Conservation (phyloP, 2,888 invertebrate species). For the Rhagonycha fulva region DNA sequence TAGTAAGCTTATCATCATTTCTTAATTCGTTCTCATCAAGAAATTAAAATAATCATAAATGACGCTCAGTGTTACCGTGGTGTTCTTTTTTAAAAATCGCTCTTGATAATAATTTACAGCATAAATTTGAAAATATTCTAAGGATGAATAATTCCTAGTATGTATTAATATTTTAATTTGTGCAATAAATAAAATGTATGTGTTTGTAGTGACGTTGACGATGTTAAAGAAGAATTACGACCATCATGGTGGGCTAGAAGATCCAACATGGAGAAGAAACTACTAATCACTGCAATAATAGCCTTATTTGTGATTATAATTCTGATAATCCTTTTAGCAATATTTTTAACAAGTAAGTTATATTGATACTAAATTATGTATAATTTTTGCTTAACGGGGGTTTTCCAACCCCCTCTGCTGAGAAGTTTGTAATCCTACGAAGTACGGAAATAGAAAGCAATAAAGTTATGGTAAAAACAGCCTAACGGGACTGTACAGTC, state of each 20-base stretch:
- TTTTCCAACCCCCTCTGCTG: no score
- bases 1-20: constrained; percentile 22
- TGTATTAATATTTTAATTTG: constrained; percentile 14
- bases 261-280: constrained; percentile 35
- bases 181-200: constrained; percentile 2
- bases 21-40: constrained; percentile 26
- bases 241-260: constrained; percentile 31
- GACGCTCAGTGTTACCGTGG: not conserved
- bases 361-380: not conserved
- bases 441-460: not conserved
- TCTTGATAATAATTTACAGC: not conserved
- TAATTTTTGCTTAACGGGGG: no score
- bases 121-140: not conserved
- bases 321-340: constrained; percentile 33
- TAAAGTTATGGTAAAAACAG: not conserved
- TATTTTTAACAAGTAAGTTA: constrained; percentile 39
- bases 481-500: not conserved
- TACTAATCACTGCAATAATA: constrained; percentile 29
- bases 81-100: constrained; percentile 8
- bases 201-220: constrained; percentile 17
- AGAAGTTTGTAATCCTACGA: not conserved
- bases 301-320: constrained; percentile 32
- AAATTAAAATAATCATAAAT: constrained; percentile 8
- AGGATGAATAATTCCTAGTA: constrained; percentile 28
- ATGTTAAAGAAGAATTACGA: constrained; percentile 18